A percentile compares a stretch with the other conserved stretches of the same genome.
These are phyloP conservation scores for Crioceris asparagi DNA, from an alignment of 2,888 invertebrate genomes.

Conservation along the genomic window DNA sequence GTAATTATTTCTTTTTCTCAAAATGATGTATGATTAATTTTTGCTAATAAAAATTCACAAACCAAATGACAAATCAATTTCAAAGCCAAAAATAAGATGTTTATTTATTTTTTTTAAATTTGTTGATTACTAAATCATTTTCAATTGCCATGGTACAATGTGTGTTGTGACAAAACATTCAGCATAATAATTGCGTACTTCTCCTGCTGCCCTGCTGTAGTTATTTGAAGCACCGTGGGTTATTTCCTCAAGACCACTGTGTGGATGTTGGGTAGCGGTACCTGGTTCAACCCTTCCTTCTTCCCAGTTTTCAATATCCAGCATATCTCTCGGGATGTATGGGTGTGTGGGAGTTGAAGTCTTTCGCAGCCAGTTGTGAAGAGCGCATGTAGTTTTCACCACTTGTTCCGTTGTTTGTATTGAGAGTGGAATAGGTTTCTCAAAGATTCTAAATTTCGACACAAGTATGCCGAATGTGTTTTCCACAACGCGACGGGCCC, in stretches of 20 bases:
- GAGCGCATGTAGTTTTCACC: not conserved
- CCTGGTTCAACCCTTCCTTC: not conserved
- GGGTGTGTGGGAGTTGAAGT: not conserved
- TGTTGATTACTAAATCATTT: too few relatives aligned
- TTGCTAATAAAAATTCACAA: too few relatives aligned
- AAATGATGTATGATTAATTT: too few relatives aligned
- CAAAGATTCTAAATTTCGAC: slow-evolving; percentile 3
- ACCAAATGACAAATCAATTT: too few relatives aligned
- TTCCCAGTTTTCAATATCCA: not conserved
- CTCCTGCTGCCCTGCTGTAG: not conserved
- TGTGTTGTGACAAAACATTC: not conserved
- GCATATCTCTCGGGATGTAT: not conserved
- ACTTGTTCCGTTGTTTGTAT: not conserved
- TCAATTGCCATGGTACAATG: slow-evolving; percentile 1
- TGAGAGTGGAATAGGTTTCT: not conserved
- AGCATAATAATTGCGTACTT: not conserved
- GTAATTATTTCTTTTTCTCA: too few relatives aligned
- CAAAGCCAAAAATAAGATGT: too few relatives aligned
- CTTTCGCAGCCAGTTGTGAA: slow-evolving; percentile 1
- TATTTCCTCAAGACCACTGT: not conserved
- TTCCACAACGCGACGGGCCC: not conserved
- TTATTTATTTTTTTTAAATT: too few relatives aligned
- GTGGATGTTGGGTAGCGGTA: not conserved
- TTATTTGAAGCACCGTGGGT: not conserved
- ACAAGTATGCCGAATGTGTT: slow-evolving; percentile 1